phyloP scores from a whole-genome alignment of 2,797 vertebrate genomes.

The Notamacropus eugenii region DNA sequence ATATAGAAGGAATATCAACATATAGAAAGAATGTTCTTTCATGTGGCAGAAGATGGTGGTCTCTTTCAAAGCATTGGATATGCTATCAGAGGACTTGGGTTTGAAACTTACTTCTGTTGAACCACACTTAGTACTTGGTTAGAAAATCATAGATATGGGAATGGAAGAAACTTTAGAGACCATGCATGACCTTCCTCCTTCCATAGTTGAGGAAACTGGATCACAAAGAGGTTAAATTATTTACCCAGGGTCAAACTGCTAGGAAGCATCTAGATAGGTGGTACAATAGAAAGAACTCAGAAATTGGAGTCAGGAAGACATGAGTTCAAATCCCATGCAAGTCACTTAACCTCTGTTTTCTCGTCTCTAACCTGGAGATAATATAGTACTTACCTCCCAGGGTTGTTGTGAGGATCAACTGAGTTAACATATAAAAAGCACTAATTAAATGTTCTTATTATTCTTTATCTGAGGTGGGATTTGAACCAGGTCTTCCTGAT shows the following conservation, averaged over 20 bases:
- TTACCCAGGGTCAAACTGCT: not conserved
- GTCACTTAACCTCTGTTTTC: not conserved
- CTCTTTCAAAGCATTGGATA: not conserved
- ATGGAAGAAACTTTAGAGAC: not conserved
- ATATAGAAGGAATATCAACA: not conserved
- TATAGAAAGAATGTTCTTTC: not conserved
- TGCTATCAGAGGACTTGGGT: not conserved
- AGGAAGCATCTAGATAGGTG: not conserved
- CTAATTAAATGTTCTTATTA: not conserved
- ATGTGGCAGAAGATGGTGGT: not conserved
- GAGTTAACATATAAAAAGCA: not conserved
- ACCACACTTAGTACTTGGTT: not conserved
- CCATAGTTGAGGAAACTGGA: not conserved
- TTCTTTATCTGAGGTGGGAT: not conserved
- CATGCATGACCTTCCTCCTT: not conserved
- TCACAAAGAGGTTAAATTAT: not conserved
- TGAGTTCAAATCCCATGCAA: not conserved
- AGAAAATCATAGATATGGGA: not conserved
- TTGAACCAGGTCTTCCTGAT: not conserved
- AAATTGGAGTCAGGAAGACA: not conserved
- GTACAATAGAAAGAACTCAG: not conserved
- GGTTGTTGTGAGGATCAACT: not conserved
- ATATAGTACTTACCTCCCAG: not conserved
- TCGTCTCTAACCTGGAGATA: not conserved
- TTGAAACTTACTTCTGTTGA: not conserved